Conservation (phyloP, 2,888 invertebrate genomes). For the Apamea sordens region DNA sequence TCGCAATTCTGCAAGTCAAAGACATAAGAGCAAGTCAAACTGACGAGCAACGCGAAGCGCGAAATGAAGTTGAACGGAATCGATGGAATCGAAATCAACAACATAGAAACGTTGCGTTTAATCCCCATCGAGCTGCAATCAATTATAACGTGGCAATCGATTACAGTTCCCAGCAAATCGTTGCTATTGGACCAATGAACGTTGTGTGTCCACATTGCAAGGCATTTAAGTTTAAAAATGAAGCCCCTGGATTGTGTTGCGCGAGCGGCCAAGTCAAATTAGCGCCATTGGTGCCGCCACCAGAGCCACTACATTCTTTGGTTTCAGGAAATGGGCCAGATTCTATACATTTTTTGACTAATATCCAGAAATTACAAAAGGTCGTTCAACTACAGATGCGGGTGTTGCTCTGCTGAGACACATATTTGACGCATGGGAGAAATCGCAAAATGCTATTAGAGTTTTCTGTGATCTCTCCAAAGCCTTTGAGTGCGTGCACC, state of each 20-base stretch:
- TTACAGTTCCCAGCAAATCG: neutral
- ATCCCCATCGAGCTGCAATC: neutral
- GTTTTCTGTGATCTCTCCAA: no score
- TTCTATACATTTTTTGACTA: no score
- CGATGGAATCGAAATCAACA: neutral
- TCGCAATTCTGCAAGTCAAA: no score
- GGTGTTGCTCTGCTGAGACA: no score
- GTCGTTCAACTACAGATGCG: no score
- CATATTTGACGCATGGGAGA: no score
- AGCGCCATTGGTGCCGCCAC: neutral
- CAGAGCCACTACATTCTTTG: neutral
- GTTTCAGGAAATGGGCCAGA: neutral
- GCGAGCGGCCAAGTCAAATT: neutral
- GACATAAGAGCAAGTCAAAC: no score
- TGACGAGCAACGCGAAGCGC: no score
- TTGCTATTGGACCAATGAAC: conserved; percentile 1
- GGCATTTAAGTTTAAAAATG: neutral
- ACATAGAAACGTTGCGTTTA: neutral
- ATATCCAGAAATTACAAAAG: no score
- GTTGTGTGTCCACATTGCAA: neutral
- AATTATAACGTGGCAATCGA: neutral
- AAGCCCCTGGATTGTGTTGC: neutral
- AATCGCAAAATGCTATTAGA: no score
- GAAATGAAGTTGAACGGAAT: no score
- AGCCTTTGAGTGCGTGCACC: no score